Percentiles rank a stretch among this genome's conserved stretches.
Conservation (phyloP, 1,140 invertebrate species). For the Charaxes varanes region DNA sequence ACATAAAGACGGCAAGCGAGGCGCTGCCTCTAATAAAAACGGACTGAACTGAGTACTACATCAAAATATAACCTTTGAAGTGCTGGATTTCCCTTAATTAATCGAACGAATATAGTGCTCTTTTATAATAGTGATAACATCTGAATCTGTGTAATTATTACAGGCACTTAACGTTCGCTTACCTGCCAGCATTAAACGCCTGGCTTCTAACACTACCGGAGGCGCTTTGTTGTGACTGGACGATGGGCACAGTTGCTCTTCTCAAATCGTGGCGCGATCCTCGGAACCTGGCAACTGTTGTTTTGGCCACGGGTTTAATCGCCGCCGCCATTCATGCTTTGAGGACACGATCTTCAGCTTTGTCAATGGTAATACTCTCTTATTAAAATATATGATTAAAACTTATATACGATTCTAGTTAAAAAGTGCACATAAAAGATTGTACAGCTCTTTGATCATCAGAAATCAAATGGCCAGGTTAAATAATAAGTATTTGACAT, state of each 20-base stretch:
- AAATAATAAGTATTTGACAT: too few relatives aligned
- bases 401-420: too few relatives aligned
- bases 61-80: too few relatives aligned
- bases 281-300: constrained; percentile 89
- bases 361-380: constrained; percentile 83
- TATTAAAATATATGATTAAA: constrained; percentile 2
- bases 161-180: constrained; percentile 94
- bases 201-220: constrained; percentile 93
- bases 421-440: too few relatives aligned
- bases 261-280: constrained; percentile 86
- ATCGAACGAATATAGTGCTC: too few relatives aligned
- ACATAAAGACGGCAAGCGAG: too few relatives aligned
- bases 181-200: constrained; percentile 91
- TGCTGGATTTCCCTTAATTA: too few relatives aligned
- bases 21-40: too few relatives aligned
- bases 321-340: constrained; percentile 80
- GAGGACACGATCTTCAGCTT: constrained; percentile 79
- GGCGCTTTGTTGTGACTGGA: constrained; percentile 97
- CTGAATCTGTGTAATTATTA: constrained; percentile 33
- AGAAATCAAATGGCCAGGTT: too few relatives aligned
- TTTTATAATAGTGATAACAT: too few relatives aligned
- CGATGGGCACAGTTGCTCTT: constrained; percentile 96
- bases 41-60: too few relatives aligned
- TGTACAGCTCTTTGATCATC: too few relatives aligned
- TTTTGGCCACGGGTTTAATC: constrained; percentile 79